phyloP scores from a whole-genome alignment of 2,113 vertebrate species.

The Gymnogyps californianus region DNA sequence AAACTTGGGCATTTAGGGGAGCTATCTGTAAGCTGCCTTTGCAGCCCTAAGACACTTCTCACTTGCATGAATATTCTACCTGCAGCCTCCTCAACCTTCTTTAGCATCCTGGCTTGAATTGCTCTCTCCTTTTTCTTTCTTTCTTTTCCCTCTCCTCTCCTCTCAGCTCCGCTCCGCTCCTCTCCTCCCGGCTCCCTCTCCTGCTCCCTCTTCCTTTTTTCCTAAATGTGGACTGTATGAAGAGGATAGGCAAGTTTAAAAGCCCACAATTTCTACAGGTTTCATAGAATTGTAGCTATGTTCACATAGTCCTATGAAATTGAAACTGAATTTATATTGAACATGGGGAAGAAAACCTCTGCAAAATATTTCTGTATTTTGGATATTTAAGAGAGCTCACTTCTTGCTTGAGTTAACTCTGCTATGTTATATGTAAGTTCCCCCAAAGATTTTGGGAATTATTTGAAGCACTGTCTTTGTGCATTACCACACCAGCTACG shows the following conservation, averaged over 20 bases:
- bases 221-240: not conserved
- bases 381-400: not conserved
- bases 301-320: not conserved
- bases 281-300: not conserved
- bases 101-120: not conserved
- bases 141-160: not conserved
- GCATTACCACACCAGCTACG: not conserved
- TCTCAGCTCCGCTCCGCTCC: too few species aligned
- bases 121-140: accelerated
- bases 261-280: not conserved
- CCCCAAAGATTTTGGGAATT: not conserved
- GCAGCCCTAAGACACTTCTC: not conserved
- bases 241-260: not conserved
- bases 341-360: not conserved
- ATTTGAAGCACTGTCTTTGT: not conserved
- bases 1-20: not conserved
- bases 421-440: not conserved
- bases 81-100: not conserved
- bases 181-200: too few species aligned
- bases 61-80: not conserved
- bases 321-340: not conserved
- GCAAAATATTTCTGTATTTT: not conserved
- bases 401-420: not conserved
- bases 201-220: not conserved
- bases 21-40: not conserved